These are phyloP conservation scores for Volucella inflata DNA, from an alignment of 2,888 invertebrate genomes.

Conservation along the genomic window DNA sequence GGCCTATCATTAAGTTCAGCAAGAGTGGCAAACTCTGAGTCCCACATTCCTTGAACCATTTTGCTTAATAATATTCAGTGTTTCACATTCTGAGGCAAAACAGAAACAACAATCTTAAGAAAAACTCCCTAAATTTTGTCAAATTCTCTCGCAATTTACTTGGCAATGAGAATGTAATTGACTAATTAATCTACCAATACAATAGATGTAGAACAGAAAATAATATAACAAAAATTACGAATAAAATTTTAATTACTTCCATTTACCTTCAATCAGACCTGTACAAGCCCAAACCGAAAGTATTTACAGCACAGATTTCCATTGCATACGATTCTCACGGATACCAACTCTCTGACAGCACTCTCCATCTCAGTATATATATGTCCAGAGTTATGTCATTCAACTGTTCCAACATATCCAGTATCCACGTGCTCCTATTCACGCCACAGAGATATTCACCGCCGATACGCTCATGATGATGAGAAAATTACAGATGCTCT, in stretches of 20 bases:
- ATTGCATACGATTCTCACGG: constrained; percentile 18
- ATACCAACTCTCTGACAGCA: neutral
- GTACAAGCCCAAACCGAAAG: constrained; percentile 13
- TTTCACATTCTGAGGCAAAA: neutral
- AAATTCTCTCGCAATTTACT: constrained; percentile 24
- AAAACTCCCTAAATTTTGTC: neutral
- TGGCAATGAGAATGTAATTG: constrained; percentile 50
- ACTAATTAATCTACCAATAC: constrained; percentile 58
- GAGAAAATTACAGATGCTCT: constrained; percentile 44
- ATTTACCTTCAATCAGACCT: constrained; percentile 43
- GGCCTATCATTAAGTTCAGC: too few species aligned
- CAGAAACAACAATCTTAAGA: neutral
- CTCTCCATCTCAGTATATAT: constrained; percentile 11
- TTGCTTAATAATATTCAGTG: too few species aligned
- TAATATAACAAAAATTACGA: constrained; percentile 16
- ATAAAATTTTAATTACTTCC: constrained; percentile 34
- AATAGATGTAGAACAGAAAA: neutral
- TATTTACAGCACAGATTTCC: constrained; percentile 33
- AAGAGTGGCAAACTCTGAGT: too few species aligned
- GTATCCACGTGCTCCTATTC: constrained; percentile 63
- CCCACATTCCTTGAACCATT: too few species aligned
- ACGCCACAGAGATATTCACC: constrained; percentile 34
- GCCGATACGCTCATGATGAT: constrained; percentile 22
- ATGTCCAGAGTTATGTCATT: constrained; percentile 62
- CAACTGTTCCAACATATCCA: constrained; percentile 68